phyloP scores from a whole-genome alignment of 2,113 vertebrate genomes.

The Acrocephalus kingi region DNA sequence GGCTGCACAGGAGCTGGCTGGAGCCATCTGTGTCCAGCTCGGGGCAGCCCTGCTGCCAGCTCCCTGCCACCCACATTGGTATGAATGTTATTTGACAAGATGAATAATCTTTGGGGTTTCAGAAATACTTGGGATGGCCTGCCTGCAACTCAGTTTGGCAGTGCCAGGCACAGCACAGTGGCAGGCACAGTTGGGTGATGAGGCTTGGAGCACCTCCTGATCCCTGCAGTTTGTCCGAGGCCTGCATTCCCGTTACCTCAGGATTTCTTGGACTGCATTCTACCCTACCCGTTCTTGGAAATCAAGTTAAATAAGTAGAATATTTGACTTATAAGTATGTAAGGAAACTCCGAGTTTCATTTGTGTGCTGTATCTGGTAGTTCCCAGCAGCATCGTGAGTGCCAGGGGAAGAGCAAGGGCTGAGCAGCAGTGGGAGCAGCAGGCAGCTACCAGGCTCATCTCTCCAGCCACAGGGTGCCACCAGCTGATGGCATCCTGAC shows the following conservation, averaged over 20 bases:
- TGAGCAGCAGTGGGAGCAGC: not conserved
- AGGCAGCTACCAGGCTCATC: not conserved
- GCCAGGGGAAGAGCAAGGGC: not conserved
- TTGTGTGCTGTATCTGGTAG: not conserved
- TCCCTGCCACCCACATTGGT: no score
- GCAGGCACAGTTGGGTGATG: not conserved
- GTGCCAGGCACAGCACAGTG: not conserved
- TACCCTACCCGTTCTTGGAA: rapidly evolving
- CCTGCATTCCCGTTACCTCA: no score
- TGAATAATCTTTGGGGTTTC: not conserved
- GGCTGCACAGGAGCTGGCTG: not conserved
- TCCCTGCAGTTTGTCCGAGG: not conserved
- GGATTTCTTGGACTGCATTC: not conserved
- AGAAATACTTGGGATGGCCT: not conserved
- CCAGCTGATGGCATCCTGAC: not conserved
- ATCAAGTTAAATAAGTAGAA: not conserved
- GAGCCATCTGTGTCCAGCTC: not conserved
- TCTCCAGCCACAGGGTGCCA: constrained; percentile 65
- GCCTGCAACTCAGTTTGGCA: rapidly evolving
- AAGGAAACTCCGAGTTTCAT: not conserved
- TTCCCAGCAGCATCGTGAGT: not conserved
- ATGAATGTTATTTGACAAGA: not conserved
- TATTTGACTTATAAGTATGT: rapidly evolving
- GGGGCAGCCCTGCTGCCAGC: not conserved
- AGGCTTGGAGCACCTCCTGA: no score